Base-by-base conservation (phyloP, 2,888 invertebrate genomes). In the Meloe dianella region DNA sequence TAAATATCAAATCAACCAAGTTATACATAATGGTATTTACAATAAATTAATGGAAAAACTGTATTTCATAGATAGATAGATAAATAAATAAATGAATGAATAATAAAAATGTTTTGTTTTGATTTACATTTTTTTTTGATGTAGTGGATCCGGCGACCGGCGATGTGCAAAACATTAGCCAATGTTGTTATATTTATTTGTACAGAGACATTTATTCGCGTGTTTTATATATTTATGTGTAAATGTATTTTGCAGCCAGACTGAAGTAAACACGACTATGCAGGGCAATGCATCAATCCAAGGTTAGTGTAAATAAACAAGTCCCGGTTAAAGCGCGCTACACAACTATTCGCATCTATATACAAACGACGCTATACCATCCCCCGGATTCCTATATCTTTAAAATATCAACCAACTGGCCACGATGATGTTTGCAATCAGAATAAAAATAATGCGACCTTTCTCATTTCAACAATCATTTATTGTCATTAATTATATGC, bases 221-320 rank as follows among this genome's bases (percentile, higher is more conserved):
- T 47, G 20, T 47, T 47, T n/a, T 54, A 24, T 22, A 54, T 24
- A 54, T 54, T 12, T 54, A 76, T 78, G 79, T 79, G 79, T 78
- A 78, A 80, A 80, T 80, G 80, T 80, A 78, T 80, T 79, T 78
- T 78, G 79, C 78, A 79, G 80, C 78, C 80, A 79, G 80, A 80
- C 79, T 78, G 78, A 78, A 79, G 81, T 81, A 80, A 81, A 81
- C 80, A 81, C 78, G 77, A 72, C 73, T 77, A 80, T 79, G 78
- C 80, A 80, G 82, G 81, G 82, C 82, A 82, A 82, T 81, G 82
- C 81, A 82, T 82, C 80, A 80, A 77, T 80, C 79, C 82, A 82
- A 82, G 82, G 81, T 80, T 81, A 80, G 68, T 69, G 75, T 71
- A 70, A 72, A 75, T 73, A 71, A 69, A 69, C 69, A 72, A 64